Conservation (phyloP, 2,797 vertebrate genomes). For the Sebastes diaconus region DNA sequence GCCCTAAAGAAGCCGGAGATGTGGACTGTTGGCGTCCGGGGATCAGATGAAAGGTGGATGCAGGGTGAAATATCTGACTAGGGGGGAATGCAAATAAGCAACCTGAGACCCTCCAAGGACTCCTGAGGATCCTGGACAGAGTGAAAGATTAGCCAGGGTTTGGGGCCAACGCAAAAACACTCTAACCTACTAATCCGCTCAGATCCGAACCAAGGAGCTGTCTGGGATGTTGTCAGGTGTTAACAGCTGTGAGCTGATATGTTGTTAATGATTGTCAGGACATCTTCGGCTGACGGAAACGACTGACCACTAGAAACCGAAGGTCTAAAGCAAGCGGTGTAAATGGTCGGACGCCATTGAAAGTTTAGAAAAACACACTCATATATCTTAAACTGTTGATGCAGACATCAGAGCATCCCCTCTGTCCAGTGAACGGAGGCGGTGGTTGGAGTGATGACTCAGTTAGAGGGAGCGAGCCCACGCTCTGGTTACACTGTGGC, state of each 20-base stretch:
- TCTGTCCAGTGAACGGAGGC: not conserved
- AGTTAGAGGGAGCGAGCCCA: constrained; percentile 38
- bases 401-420: not conserved
- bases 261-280: constrained; percentile 23
- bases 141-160: constrained; percentile 52
- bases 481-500: constrained; percentile 42
- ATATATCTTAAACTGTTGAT: not conserved
- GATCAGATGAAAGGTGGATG: not conserved
- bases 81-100: constrained; percentile 3
- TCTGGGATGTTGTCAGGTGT: not conserved
- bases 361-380: not conserved
- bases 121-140: constrained; percentile 20
- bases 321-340: not conserved
- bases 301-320: not conserved
- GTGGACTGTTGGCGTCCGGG: not conserved
- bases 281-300: not conserved
- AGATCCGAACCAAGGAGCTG: constrained; percentile 13
- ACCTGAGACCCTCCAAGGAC: constrained; percentile 9
- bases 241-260: constrained; percentile 16
- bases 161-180: constrained; percentile 30
- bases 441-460: not conserved
- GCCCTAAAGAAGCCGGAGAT: not conserved
- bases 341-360: not conserved
- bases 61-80: not conserved
- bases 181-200: constrained; percentile 44